Evolutionary conservation across 2,113 vertebrate genomes (phyloP).

Genomic region (Odontesthes bonariensis): DNA sequence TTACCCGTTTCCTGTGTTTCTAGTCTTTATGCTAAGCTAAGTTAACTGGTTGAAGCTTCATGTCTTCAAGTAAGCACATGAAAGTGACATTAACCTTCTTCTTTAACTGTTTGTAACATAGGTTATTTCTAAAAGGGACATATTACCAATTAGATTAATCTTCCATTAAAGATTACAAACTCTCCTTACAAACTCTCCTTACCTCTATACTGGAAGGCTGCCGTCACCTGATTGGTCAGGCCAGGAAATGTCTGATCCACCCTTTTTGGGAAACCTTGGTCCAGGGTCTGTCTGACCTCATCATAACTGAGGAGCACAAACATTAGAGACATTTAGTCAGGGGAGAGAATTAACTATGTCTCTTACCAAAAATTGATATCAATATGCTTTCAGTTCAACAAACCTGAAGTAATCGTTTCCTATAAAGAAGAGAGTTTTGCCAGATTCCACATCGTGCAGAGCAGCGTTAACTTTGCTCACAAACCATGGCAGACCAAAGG

Average conservation of each 20-base stretch:
- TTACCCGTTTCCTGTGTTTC: too few species aligned
- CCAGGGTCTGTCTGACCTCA: slow-evolving; percentile 80
- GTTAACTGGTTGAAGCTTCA: too few species aligned
- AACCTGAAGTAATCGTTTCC: slow-evolving; percentile 50
- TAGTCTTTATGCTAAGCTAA: too few species aligned
- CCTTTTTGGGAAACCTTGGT: slow-evolving; percentile 81
- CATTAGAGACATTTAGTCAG: background rate
- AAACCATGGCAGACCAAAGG: slow-evolving; percentile 42
- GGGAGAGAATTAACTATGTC: background rate
- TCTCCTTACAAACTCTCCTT: slow-evolving; percentile 70
- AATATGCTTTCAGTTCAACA: background rate
- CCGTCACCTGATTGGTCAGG: slow-evolving; percentile 80
- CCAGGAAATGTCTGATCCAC: slow-evolving; percentile 77
- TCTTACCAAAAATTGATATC: background rate
- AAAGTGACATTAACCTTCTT: too few species aligned
- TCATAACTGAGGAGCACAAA: slow-evolving; percentile 82
- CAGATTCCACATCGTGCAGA: slow-evolving; percentile 23
- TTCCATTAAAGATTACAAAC: background rate
- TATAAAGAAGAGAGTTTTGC: slow-evolving; percentile 48
- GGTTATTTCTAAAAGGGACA: too few species aligned
- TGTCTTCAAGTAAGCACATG: too few species aligned
- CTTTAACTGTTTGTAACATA: too few species aligned
- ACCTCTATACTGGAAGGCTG: slow-evolving; percentile 85
- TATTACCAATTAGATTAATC: too few species aligned
- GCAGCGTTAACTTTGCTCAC: slow-evolving; percentile 50